Base-by-base conservation (phyloP, 2,888 invertebrate genomes). In the Xylophagus ater region DNA sequence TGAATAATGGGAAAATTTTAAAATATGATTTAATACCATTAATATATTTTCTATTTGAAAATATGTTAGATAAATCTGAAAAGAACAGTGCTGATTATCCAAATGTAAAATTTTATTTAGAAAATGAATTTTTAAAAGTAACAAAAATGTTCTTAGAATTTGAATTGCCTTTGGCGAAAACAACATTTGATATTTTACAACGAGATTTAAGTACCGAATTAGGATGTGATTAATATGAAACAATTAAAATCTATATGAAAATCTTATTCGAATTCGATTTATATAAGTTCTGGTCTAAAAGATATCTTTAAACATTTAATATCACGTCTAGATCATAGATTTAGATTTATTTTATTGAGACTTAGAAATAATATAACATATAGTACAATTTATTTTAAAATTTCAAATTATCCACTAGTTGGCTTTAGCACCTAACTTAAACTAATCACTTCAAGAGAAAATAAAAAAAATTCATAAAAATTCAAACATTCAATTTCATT, bases 141-240 rank as follows among this genome's bases (percentile, higher is more conserved):
- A 48, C 57, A 12, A 37, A 26, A 3, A 20, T 43, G 8, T 37
- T 53, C 4, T 60, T 57, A 18, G 49, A 49, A 20, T 44, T 37
- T 2, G 54, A 59, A 8, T 52, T 51, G 36, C 28, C 44, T 7
- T 40, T 53, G 10, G 60, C 56, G 1, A 49, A 49, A n/a, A n/a
- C n/a, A n/a, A n/a, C 50, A 48, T n/a, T n/a, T n/a, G n/a, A n/a
- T 4, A 52, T 53, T 2, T 43, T 58, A 1, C 54, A 55, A 34
- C 58, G 55, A 26, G 57, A 59, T 19, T 55, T 83, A 33, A 70
- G 79, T 42, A 73, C 73, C 48, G 69, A 69, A 47, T 71, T 78
- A 51, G 84, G 84, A 3, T 81, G 81, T 47, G 81, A 82, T 84
- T 9, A 81, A 81, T 48, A 80, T 82, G 1, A 78, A 81, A 57